Evolutionary conservation across 2,888 invertebrate genomes (phyloP).

Genomic region (Aleiodes testaceus): DNA sequence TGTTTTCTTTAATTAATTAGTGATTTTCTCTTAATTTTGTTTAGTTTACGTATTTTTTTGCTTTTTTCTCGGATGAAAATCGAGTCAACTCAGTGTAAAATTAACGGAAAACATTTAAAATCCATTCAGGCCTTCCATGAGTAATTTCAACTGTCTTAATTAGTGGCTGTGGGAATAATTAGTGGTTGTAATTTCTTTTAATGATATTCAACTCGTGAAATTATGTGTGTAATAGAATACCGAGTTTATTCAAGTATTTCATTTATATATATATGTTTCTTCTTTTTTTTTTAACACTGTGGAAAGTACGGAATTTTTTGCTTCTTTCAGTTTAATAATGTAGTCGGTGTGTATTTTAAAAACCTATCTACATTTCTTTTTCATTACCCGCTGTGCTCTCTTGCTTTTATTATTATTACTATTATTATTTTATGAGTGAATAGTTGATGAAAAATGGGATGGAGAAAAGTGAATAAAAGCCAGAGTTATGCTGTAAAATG

Average conservation of each 20-base stretch:
- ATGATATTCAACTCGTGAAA: constrained; percentile 19
- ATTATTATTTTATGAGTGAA: too few relatives aligned
- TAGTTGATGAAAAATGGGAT: too few relatives aligned
- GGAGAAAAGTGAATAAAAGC: too few relatives aligned
- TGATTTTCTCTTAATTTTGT: too few relatives aligned
- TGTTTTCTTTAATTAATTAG: too few relatives aligned
- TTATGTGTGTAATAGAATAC: constrained; percentile 16
- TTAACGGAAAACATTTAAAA: constrained; percentile 4
- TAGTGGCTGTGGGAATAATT: constrained; percentile 23
- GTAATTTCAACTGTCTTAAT: constrained; percentile 27
- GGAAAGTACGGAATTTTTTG: too few relatives aligned
- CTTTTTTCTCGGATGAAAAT: not conserved
- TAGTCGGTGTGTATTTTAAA: too few relatives aligned
- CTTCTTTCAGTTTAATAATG: too few relatives aligned
- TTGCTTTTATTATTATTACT: too few relatives aligned
- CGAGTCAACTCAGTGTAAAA: constrained; percentile 5
- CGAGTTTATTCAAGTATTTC: not conserved
- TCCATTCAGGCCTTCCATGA: constrained; percentile 24
- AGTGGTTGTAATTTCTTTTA: constrained; percentile 26
- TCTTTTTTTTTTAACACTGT: not conserved
- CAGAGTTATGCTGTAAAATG: too few relatives aligned
- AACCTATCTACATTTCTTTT: too few relatives aligned
- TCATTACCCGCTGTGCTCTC: too few relatives aligned
- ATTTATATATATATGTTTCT: constrained; percentile 15
- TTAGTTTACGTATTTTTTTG: not conserved